A percentile compares a stretch with the other conserved stretches of the same genome.
Evolutionary conservation across 53 echinoderm and acorn worm species (phyloP).

Genomic region (Apostichopus leukothele): DNA sequence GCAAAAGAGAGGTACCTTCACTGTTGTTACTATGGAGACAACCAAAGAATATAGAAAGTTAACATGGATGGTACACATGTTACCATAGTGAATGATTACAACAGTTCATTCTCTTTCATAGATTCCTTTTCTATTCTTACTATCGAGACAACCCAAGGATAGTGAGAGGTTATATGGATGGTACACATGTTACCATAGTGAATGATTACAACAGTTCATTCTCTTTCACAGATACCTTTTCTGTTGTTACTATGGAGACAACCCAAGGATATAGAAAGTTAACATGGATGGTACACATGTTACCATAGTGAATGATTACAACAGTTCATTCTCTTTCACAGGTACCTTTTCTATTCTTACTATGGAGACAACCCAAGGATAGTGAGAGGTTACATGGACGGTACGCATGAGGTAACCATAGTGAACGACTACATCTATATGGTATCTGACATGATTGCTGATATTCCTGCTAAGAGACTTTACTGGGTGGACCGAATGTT

Average conservation of each 20-base stretch:
- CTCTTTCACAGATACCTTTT: slow-evolving; percentile 65
- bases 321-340: slow-evolving; percentile 15
- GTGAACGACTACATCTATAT: slow-evolving; percentile 50
- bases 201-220: not conserved
- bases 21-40: not conserved
- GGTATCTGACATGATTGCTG: slow-evolving; percentile 56
- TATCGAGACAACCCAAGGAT: slow-evolving; percentile 20
- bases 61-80: slow-evolving; percentile 75
- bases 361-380: slow-evolving; percentile 23
- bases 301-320: slow-evolving; percentile 46
- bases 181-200: slow-evolving; percentile 55
- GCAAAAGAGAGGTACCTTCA: no score
- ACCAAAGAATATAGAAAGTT: slow-evolving; percentile 44
- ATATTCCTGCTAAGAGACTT: slow-evolving; percentile 63
- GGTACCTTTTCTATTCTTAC: slow-evolving; percentile 68
- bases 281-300: slow-evolving; percentile 74
- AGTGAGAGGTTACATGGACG: slow-evolving; percentile 75
- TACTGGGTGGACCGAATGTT: slow-evolving; percentile 74
- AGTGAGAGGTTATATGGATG: slow-evolving; percentile 73
- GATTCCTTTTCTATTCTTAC: slow-evolving; percentile 66
- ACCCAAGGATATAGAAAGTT: slow-evolving; percentile 44
- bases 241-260: slow-evolving; percentile 28
- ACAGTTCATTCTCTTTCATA: slow-evolving; percentile 15
- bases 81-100: slow-evolving; percentile 45
- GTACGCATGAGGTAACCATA: slow-evolving; percentile 53